Evolutionary conservation across 2,113 vertebrate genomes (phyloP).

Genomic region (Ochotona curzoniae): DNA sequence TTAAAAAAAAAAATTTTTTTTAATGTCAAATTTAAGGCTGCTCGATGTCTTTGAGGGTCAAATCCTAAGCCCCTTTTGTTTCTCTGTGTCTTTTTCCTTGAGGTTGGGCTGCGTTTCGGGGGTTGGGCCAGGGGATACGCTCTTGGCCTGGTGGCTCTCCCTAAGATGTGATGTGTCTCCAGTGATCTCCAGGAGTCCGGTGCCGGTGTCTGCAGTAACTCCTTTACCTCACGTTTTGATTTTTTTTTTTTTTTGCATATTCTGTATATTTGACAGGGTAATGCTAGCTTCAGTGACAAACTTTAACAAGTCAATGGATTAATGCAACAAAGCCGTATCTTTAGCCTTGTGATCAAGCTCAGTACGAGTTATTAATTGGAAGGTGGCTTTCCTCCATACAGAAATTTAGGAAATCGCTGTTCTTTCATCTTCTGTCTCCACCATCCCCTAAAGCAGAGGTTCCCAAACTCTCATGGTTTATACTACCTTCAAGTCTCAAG

Average conservation of each 20-base stretch:
- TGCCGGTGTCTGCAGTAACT: not conserved
- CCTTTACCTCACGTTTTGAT: slow-evolving; percentile 5
- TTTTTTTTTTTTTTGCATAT: slow-evolving; percentile 22
- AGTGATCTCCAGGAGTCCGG: not conserved
- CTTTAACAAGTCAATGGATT: not conserved
- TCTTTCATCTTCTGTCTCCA: slow-evolving; percentile 21
- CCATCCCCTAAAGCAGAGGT: not conserved
- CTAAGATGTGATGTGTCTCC: not conserved
- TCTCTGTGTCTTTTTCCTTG: not conserved
- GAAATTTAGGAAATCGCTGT: not conserved
- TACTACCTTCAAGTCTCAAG: not conserved
- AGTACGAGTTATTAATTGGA: not conserved
- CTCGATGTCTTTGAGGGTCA: not conserved
- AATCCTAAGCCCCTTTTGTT: not conserved
- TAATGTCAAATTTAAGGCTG: not conserved
- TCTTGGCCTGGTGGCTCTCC: not conserved
- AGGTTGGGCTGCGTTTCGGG: not conserved
- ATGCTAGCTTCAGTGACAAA: not conserved
- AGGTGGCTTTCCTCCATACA: not conserved
- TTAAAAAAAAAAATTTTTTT: not conserved
- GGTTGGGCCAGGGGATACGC: not conserved
- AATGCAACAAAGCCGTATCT: slow-evolving; percentile 27
- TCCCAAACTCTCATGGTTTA: slow-evolving; percentile 3
- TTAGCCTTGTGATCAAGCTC: not conserved
- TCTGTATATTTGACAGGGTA: not conserved